These are phyloP conservation scores for Aplysina aerophoba DNA, from an alignment of 37 sponge, comb jelly and placozoan genomes.

Conservation along the genomic window DNA sequence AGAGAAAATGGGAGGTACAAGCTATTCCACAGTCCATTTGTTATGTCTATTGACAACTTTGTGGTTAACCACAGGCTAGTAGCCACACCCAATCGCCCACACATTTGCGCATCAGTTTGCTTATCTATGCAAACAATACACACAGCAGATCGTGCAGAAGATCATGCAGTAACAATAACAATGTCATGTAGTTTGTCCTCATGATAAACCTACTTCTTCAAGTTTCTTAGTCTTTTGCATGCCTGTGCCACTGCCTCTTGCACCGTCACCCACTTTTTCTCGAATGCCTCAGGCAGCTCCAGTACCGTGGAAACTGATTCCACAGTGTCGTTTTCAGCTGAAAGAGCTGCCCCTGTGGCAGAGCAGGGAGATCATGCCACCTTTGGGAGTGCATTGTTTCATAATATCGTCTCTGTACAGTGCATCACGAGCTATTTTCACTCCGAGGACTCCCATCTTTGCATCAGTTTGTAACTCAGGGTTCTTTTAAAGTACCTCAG, in stretches of 20 bases:
- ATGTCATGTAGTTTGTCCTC: not conserved
- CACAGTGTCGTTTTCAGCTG: not conserved
- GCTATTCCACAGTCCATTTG: too few relatives aligned
- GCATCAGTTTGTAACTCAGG: not conserved
- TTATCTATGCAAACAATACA: not conserved
- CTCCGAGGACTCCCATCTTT: not conserved
- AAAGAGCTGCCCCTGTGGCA: slow-evolving; percentile 24
- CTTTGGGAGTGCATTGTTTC: slow-evolving; percentile 23
- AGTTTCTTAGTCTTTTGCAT: not conserved
- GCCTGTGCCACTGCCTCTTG: slow-evolving; percentile 13
- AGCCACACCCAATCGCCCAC: slow-evolving; percentile 1
- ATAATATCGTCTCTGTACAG: not conserved
- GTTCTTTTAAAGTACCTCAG: slow-evolving; percentile 10
- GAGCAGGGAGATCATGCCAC: not conserved
- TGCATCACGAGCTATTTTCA: slow-evolving; percentile 5
- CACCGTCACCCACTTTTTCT: not conserved
- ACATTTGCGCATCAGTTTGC: not conserved
- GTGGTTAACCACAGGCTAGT: not conserved
- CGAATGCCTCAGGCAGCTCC: not conserved
- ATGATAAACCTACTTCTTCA: slow-evolving; percentile 2
- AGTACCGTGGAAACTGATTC: slow-evolving; percentile 4
- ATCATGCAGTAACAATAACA: not conserved
- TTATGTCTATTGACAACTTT: slow-evolving; percentile 2
- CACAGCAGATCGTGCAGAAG: not conserved
- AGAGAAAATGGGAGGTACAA: too few relatives aligned